A percentile compares a stretch with the other conserved stretches of the same genome.
phyloP scores from a whole-genome alignment of 2,797 vertebrate species.

The Microctenopoma stevenorrisi region DNA sequence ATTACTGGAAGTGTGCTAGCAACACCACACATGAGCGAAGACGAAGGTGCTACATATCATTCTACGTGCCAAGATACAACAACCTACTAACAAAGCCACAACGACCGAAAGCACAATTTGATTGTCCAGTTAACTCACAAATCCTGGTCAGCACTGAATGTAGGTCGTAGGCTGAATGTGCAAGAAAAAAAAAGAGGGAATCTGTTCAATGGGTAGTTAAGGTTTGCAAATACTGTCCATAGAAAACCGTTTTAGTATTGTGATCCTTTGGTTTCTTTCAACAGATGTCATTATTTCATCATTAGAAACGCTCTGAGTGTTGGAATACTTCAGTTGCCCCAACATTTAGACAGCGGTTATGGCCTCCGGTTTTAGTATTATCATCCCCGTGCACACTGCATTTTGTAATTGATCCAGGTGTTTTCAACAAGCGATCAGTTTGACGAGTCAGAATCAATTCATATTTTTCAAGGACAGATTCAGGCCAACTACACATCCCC shows the following conservation, averaged over 20 bases:
- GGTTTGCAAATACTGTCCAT: neutral
- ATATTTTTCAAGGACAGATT: neutral
- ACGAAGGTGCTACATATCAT: constrained; percentile 44
- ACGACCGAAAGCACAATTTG: neutral
- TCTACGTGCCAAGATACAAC: constrained; percentile 19
- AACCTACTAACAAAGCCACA: constrained; percentile 11
- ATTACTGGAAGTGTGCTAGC: constrained; percentile 60
- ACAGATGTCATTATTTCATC: neutral
- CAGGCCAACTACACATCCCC: neutral
- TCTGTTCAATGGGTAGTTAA: neutral
- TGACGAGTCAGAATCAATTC: constrained; percentile 34
- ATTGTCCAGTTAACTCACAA: constrained; percentile 6
- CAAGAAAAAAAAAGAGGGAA: neutral
- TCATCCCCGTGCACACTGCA: constrained; percentile 5
- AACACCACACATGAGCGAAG: constrained; percentile 55
- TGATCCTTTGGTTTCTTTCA: neutral
- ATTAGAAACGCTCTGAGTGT: neutral
- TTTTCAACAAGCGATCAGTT: constrained; percentile 16
- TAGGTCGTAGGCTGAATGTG: neutral
- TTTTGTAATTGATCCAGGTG: constrained; percentile 12
- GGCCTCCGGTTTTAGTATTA: constrained; percentile 2
- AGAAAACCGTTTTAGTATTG: neutral
- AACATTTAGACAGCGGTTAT: constrained; percentile 5
- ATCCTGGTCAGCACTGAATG: constrained; percentile 1
- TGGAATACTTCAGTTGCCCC: neutral